Conservation (phyloP, 35 echinoderm and acorn worm species). For the Diadema setosum region DNA sequence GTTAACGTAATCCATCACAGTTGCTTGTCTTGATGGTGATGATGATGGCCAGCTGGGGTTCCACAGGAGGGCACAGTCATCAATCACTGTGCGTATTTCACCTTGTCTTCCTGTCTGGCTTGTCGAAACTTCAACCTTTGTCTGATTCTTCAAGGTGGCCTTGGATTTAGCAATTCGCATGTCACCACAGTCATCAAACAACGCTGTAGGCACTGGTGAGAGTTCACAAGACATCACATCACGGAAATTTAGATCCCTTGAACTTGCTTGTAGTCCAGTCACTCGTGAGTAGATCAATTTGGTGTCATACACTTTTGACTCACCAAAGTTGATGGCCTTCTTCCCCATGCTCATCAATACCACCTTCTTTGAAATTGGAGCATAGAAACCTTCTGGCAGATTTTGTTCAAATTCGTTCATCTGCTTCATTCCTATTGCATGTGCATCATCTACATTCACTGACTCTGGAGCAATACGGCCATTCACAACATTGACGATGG, state of each 20-base stretch:
- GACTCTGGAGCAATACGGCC: neutral
- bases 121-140: conserved; percentile 23
- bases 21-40: neutral
- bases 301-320: conserved; percentile 45
- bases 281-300: conserved; percentile 12
- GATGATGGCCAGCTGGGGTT: conserved; percentile 34
- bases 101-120: neutral
- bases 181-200: conserved; percentile 34
- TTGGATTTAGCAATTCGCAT: conserved; percentile 52
- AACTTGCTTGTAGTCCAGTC: conserved; percentile 13
- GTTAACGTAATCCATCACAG: conserved; percentile 2
- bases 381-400: neutral
- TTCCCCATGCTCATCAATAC: neutral
- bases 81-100: conserved; percentile 27
- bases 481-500: conserved; percentile 21
- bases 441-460: conserved; percentile 40
- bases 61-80: conserved; percentile 44
- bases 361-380: neutral
- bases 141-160: conserved; percentile 34
- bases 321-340: neutral
- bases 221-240: conserved; percentile 44
- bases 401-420: conserved; percentile 1
- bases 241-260: neutral
- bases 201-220: conserved; percentile 36
- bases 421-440: neutral